Percentiles rank a stretch among this genome's conserved stretches.
phyloP scores from a whole-genome alignment of 2,888 invertebrate species.

The Ectemnius continuus region DNA sequence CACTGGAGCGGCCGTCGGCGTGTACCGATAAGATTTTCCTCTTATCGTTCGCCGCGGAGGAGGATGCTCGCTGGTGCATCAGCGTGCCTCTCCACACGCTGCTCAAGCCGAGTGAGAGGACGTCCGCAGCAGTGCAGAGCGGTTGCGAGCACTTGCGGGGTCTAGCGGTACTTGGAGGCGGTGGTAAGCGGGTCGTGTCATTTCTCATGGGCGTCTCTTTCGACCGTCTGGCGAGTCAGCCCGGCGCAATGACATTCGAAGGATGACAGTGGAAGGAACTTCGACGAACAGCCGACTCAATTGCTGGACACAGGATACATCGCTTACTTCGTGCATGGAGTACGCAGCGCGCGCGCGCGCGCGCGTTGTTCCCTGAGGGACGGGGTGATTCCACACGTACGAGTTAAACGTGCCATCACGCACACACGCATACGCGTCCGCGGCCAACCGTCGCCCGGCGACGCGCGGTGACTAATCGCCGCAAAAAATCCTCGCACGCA shows the following conservation, averaged over 20 bases:
- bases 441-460: slow-evolving; percentile 44
- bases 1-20: background rate
- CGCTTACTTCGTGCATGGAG: background rate
- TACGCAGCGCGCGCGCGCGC: slow-evolving; percentile 4
- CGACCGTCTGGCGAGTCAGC: too few species aligned
- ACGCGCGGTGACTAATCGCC: slow-evolving; percentile 64
- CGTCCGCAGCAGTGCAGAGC: too few species aligned
- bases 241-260: too few species aligned
- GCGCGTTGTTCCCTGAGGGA: background rate
- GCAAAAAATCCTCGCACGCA: slow-evolving; percentile 55
- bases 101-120: too few species aligned
- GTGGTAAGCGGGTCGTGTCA: too few species aligned
- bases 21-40: slow-evolving; percentile 38
- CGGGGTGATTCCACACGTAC: background rate
- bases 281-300: slow-evolving; percentile 38
- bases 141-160: too few species aligned
- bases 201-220: too few species aligned
- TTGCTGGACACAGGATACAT: slow-evolving; percentile 41
- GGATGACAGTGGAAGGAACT: slow-evolving; percentile 8
- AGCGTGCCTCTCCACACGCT: background rate
- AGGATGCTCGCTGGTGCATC: background rate
- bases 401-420: background rate
- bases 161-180: too few species aligned
- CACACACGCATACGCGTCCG: slow-evolving; percentile 3
- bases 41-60: slow-evolving; percentile 24